Base-by-base conservation (phyloP, 2,888 invertebrate genomes). In the Dioctria linearis region DNA sequence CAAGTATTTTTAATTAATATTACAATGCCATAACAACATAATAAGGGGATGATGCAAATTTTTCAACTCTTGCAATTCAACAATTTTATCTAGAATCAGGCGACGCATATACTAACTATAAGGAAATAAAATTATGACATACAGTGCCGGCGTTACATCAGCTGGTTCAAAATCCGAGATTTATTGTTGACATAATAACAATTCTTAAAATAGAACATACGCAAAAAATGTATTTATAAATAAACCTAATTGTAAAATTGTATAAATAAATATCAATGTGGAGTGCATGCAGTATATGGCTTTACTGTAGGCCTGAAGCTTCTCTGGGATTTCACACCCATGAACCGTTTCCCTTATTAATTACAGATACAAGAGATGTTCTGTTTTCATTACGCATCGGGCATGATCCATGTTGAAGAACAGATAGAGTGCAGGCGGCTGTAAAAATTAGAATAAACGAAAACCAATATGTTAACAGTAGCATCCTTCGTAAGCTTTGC, bases 401-500 rank as follows among this genome's bases (percentile, higher is more conserved):
- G 79, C 83, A 83, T 2, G 81, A 79, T n/a, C 65, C 80, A 82
- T 84, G 80, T 42, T 85, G 83, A 37, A 85, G 61, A 80, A 87
- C 85, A 4, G 88, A 85, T 57, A 91, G 86, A 51, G 88, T 86
- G 3, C 90, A 89, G 40, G 90, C 87, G 65, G 90, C 86, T 3
- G 90, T 86, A 0, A 92, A 88, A 84, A 90, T 89, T 85, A 90
- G 86, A 2, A 89, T 86, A 82, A 92, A 86, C 49, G 88, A 84
- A 0, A 90, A 86, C 90, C 91, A 91, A 87, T 91, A 90, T 84
- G 90, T 86, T 49, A 90, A 84, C 82, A 90, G 85, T 39, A 91
- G 85, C 80, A 88, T 86, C 80, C 89, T 88, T 0, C 91, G 89
- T 2, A 90, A 84, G 0, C 89, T 88, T 1, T 90, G 88, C 92